Evolutionary conservation across 2,888 invertebrate genomes (phyloP), one percentile per base, ranked within the genome.

Genomic region (Spialia ferax): DNA sequence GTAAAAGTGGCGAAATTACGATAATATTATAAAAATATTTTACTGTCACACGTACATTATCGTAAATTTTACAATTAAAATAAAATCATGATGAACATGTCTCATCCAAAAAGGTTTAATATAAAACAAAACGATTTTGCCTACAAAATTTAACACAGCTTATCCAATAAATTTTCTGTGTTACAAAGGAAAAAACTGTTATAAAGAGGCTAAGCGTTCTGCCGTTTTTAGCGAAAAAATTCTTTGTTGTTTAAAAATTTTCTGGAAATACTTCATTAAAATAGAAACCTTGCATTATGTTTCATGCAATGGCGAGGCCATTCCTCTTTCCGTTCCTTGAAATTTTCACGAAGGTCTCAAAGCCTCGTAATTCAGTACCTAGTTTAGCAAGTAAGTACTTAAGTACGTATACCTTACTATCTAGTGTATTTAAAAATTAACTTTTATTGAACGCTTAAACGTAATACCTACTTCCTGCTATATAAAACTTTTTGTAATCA

Each of bases 261-360:
- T 50, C 63, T 42, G 32, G 55, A 45, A 45, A 63, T 63, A 63
- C 35, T 64, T 57, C 26, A 57, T 64, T 64, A 48, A 10, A 64
- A 22, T 45, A 48, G 20, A 63, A 64, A 50, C 57, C 57, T 59
- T 50, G 64, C 64, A 65, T 65, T 65, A 59, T 11, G 57, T 55
- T 65, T 38, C 50, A 65, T 59, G 64, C 57, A 57, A 64, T 64
- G 22, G 20, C 55, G 55, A 20, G 42, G 56, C 48, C 15, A 45
- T 56, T n/a, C n/a, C n/a, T n/a, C n/a, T n/a, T 64, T 35, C 29
- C 29, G 18, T 63, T 64, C 45, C 63, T 48, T 63, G 63, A 63
- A 61, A 55, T 63, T 56, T 63, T 35, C 13, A 35, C 7, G 38
- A 63, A 63, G 63, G 54, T 38, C 18, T 38, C 1, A n/a, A 11